Evolutionary conservation across 2,113 vertebrate genomes (phyloP).

Genomic region (Phaethon lepturus): DNA sequence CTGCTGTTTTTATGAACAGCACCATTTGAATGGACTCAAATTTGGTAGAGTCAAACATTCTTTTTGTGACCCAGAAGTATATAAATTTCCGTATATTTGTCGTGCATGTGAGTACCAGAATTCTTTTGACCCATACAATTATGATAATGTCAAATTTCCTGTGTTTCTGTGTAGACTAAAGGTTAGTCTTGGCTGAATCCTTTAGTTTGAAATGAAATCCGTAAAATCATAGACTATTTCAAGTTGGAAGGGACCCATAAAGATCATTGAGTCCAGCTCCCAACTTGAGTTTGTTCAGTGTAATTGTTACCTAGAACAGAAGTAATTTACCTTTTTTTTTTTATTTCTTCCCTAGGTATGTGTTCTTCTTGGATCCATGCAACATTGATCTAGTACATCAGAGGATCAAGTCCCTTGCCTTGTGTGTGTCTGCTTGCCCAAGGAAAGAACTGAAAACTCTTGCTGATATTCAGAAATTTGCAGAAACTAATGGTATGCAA

Average conservation of each 20-base stretch:
- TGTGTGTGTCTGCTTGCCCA: constrained; percentile 93
- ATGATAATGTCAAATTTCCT: not conserved
- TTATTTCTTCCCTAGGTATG: constrained; percentile 81
- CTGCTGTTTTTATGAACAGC: not conserved
- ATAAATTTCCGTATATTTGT: not conserved
- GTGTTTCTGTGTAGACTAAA: not conserved
- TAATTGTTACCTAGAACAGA: not conserved
- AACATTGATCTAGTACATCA: constrained; percentile 91
- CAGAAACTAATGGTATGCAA: constrained; percentile 89
- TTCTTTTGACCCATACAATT: not conserved
- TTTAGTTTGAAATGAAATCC: not conserved
- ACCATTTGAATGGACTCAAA: not conserved
- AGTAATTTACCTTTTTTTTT: constrained; percentile 31
- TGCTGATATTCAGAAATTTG: constrained; percentile 91
- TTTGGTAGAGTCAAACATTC: not conserved
- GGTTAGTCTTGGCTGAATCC: not conserved
- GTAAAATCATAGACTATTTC: not conserved
- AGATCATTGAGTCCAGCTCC: not conserved
- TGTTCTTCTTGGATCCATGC: constrained; percentile 98
- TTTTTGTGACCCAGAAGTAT: not conserved
- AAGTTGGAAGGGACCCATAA: not conserved
- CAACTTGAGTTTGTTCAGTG: not conserved
- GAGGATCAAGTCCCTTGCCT: constrained; percentile 92
- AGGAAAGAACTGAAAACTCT: constrained; percentile 86
- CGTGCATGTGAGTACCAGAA: not conserved